Evolutionary conservation across 2,797 vertebrate species (phyloP).

Genomic region (Benthosema pterotum): DNA sequence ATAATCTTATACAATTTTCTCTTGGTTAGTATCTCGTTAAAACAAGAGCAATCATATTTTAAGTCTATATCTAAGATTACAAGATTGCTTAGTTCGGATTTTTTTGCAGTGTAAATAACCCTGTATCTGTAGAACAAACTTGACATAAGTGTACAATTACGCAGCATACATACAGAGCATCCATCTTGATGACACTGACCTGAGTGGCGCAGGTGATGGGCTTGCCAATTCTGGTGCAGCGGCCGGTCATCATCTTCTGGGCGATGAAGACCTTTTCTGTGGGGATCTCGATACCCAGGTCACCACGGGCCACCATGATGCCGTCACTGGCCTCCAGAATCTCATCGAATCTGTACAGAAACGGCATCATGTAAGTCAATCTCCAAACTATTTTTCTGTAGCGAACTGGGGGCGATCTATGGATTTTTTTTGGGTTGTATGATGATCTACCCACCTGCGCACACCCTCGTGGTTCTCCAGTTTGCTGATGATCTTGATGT

Average conservation of each 20-base stretch:
- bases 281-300: slow-evolving; percentile 97
- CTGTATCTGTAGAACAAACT: no score
- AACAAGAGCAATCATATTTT: no score
- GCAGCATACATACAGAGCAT: no score
- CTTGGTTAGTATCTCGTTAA: no score
- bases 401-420: no score
- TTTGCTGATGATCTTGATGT: slow-evolving; percentile 99
- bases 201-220: slow-evolving; percentile 97
- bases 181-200: slow-evolving; percentile 68
- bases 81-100: no score
- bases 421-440: no score
- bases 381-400: neutral
- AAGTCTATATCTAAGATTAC: no score
- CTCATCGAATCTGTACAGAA: slow-evolving; percentile 90
- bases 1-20: no score
- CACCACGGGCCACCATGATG: slow-evolving; percentile 98
- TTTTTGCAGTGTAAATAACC: no score
- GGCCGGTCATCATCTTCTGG: slow-evolving; percentile 99
- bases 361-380: neutral
- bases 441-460: slow-evolving; percentile 80
- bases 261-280: slow-evolving; percentile 97
- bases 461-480: slow-evolving; percentile 98
- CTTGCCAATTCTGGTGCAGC: slow-evolving; percentile 93
- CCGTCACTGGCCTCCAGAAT: slow-evolving; percentile 97
- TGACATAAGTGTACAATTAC: no score